phyloP scores from a whole-genome alignment of 2,113 vertebrate genomes.

The Polypterus bichir region DNA sequence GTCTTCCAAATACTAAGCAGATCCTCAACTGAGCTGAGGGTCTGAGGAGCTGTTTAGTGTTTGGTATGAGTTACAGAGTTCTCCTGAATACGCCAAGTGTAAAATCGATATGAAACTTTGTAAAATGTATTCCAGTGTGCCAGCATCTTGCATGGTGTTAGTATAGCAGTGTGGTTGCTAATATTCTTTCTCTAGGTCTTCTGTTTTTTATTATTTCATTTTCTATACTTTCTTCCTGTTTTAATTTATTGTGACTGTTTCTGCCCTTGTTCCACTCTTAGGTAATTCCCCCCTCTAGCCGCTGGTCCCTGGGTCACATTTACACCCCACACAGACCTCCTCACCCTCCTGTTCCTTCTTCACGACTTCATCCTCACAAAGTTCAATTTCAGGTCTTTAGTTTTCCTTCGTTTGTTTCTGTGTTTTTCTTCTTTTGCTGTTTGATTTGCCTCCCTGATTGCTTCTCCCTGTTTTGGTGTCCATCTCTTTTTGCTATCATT shows the following conservation, averaged over 20 bases:
- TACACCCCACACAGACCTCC: slow-evolving; percentile 62
- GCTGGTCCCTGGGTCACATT: slow-evolving; percentile 61
- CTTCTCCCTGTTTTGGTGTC: neutral
- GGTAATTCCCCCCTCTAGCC: slow-evolving; percentile 53
- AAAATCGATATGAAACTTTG: too few relatives aligned
- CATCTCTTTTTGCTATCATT: neutral
- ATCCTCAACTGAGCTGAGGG: too few relatives aligned
- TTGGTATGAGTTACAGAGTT: too few relatives aligned
- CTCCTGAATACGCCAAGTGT: too few relatives aligned
- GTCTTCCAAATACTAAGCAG: too few relatives aligned
- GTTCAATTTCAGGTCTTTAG: slow-evolving; percentile 50
- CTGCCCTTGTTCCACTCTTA: slow-evolving; percentile 39
- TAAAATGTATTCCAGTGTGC: too few relatives aligned
- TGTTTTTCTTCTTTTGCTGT: neutral
- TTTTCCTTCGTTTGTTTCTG: slow-evolving; percentile 29
- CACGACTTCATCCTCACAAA: slow-evolving; percentile 45
- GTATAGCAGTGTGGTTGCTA: too few relatives aligned
- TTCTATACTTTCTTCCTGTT: too few relatives aligned
- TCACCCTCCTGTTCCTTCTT: slow-evolving; percentile 51
- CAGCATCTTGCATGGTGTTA: too few relatives aligned
- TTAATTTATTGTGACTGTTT: slow-evolving; percentile 30
- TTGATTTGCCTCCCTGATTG: slow-evolving; percentile 1
- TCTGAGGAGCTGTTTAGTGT: too few relatives aligned
- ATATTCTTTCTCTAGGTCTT: neutral
- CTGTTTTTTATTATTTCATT: neutral